Conservation (phyloP, 2,113 vertebrate genomes). For the Mohoua ochrocephala region DNA sequence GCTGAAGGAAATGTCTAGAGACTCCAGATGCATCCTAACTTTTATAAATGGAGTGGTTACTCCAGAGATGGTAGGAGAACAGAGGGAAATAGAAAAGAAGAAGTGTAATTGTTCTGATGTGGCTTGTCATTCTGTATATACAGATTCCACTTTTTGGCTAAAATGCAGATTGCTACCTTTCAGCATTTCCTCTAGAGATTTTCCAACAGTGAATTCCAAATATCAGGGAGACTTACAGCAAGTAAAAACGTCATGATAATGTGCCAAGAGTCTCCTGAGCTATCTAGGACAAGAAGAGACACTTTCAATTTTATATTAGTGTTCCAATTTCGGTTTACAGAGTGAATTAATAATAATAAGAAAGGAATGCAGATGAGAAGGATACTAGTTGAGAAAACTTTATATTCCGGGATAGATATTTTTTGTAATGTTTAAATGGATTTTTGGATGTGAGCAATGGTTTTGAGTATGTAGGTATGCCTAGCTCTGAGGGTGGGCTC, state of each 20-base stretch:
- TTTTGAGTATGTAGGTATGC: neutral
- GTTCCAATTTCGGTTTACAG: neutral
- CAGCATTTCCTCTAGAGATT: neutral
- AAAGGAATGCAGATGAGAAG: neutral
- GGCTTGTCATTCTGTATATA: neutral
- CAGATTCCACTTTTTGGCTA: neutral
- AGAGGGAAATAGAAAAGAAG: neutral
- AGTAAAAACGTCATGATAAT: neutral
- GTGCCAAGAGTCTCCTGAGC: neutral
- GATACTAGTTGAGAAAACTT: neutral
- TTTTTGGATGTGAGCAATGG: neutral
- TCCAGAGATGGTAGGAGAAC: neutral
- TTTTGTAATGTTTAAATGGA: neutral
- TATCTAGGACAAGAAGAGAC: neutral
- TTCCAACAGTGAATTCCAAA: neutral
- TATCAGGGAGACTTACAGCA: neutral
- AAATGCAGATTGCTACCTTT: neutral
- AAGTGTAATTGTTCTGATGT: neutral
- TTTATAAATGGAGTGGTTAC: neutral
- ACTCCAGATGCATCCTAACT: neutral
- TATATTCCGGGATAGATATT: neutral
- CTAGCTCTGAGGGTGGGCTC: fast-evolving
- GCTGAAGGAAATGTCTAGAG: neutral
- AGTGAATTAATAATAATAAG: neutral
- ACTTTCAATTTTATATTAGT: neutral